Conservation (phyloP, 2,113 vertebrate species). For the Nerophis lumbriciformis region DNA sequence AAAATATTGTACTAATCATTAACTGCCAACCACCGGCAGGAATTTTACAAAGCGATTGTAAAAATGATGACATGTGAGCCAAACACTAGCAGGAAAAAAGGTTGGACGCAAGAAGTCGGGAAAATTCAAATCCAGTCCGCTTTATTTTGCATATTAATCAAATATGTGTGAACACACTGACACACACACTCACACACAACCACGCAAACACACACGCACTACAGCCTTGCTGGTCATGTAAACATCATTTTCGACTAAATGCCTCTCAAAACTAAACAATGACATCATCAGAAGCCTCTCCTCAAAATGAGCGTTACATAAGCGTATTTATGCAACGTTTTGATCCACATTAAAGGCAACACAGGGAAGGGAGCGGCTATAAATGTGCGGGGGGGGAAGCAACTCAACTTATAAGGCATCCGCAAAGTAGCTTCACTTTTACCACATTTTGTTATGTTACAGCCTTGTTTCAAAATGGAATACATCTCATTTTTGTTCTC, state of each 20-base stretch:
- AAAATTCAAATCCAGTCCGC: not conserved
- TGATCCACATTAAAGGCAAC: constrained; percentile 18
- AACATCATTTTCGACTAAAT: too few relatives aligned
- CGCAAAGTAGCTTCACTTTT: too few relatives aligned
- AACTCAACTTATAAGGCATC: not conserved
- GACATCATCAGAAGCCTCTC: constrained; percentile 4
- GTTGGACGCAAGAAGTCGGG: not conserved
- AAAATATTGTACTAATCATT: not conserved
- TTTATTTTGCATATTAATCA: too few relatives aligned
- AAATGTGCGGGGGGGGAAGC: not conserved
- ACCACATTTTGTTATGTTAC: too few relatives aligned
- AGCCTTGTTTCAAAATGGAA: too few relatives aligned
- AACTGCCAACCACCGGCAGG: not conserved
- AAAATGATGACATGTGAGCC: constrained; percentile 1
- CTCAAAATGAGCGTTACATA: constrained; percentile 24
- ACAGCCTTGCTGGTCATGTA: not conserved
- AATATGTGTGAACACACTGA: too few relatives aligned
- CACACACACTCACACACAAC: not conserved
- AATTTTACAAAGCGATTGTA: not conserved
- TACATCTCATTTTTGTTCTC: too few relatives aligned
- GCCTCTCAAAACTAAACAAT: not conserved
- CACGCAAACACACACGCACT: not conserved
- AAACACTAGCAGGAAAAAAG: not conserved
- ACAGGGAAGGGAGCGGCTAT: not conserved
- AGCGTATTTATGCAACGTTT: constrained; percentile 36